Base-by-base conservation (phyloP, 2,888 invertebrate genomes). In the Sinhomidia bicolor region DNA sequence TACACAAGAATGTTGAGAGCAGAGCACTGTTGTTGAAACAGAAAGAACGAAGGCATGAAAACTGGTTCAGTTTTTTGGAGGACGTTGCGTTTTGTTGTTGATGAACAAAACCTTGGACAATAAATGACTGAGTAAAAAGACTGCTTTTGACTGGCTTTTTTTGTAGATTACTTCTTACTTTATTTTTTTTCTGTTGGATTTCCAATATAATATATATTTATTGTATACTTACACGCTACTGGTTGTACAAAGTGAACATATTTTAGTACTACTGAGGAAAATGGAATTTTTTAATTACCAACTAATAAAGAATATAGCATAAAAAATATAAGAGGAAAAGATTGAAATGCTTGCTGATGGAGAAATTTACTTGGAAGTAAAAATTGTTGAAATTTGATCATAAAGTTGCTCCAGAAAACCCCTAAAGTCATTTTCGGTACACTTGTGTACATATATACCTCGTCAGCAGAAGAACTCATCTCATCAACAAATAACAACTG, bases 231-330 rank as follows among this genome's bases (percentile, higher is more conserved):
- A n/a, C n/a, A n/a, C 68, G 65, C 51, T 62, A 57, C 78, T 41
- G 26, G 65, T 47, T 65, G 51, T 6, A 32, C 26, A 17, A n/a
- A 71, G 41, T 36, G 20, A 14, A 36, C 14, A 17, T 23, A 29
- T 26, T 81, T 82, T 41, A 23, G 71, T 62, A 10, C 44, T 10
- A 10, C 44, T 10, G 17, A 23, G 74, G 0, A 26, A 84, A 76
- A 76, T 88, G 90, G 90, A 90, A 90, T 90, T 90, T 90, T 90
- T 90, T 90, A 90, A 90, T 90, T 90, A 85, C 88, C 60, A 65
- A 29, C 68, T 85, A 78, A 90, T 88, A 88, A 85, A 57, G 44
- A 74, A n/a, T n/a, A n/a, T 23, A 57, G 32, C 44, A 78, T 65
- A 84, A 80, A 71, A 79, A 74, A 79, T 51, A 51, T 51, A 51